Conservation (phyloP, 1,140 invertebrate genomes). For the Mycetomoellerius zeteki region DNA sequence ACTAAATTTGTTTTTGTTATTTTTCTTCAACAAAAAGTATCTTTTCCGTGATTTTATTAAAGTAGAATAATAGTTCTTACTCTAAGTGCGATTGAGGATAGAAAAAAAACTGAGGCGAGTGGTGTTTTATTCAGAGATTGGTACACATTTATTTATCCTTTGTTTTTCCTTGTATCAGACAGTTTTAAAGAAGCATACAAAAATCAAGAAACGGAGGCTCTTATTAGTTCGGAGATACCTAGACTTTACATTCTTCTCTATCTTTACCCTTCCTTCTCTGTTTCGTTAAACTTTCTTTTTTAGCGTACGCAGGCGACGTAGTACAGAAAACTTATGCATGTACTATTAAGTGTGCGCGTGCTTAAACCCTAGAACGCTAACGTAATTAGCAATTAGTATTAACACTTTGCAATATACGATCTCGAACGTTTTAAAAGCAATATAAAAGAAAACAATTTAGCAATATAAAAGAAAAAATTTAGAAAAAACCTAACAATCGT, state of each 20-base stretch:
- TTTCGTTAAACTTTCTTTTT: slow-evolving; percentile 63
- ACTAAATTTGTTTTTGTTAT: neutral
- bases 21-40: neutral
- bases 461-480: no score
- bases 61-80: neutral
- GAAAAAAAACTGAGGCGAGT: slow-evolving; percentile 3
- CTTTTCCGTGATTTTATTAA: neutral
- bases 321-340: slow-evolving; percentile 57
- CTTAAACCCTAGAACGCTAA: slow-evolving; percentile 59
- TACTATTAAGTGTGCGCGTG: slow-evolving; percentile 41
- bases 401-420: neutral
- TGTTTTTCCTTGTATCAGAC: slow-evolving; percentile 83
- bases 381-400: slow-evolving; percentile 2
- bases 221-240: slow-evolving; percentile 81
- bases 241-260: slow-evolving; percentile 75
- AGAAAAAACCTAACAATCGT: neutral
- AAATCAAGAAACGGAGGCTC: slow-evolving; percentile 83
- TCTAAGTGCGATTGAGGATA: neutral
- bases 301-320: slow-evolving; percentile 74
- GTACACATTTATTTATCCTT: slow-evolving; percentile 87
- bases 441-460: neutral
- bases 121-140: slow-evolving; percentile 83
- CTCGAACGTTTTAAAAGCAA: neutral
- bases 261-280: slow-evolving; percentile 60
- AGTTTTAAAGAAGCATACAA: slow-evolving; percentile 86